These are phyloP conservation scores for Limnephilus lunatus DNA, from an alignment of 2,888 invertebrate genomes.

Conservation along the genomic window DNA sequence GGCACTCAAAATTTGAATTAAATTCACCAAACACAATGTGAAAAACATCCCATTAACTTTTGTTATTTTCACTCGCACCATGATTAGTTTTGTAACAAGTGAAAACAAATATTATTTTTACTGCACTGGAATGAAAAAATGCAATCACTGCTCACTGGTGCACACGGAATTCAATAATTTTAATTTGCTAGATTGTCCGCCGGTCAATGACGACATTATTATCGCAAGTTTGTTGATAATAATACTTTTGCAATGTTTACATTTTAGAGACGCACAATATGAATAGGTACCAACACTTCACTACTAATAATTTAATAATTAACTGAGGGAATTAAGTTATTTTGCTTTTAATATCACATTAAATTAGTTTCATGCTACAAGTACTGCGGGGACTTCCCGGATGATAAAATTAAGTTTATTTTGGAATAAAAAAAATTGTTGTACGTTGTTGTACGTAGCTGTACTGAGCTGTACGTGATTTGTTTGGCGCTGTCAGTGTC, in stretches of 20 bases:
- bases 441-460: too few relatives aligned
- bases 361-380: not conserved
- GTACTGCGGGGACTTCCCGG: not conserved
- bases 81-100: not conserved
- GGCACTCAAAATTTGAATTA: not conserved
- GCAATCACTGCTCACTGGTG: not conserved
- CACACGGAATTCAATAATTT: not conserved
- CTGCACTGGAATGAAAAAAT: not conserved
- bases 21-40: not conserved
- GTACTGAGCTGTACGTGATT: not conserved
- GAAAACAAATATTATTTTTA: not conserved
- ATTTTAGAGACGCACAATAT: not conserved
- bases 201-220: not conserved
- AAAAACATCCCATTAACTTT: not conserved
- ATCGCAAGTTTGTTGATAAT: not conserved
- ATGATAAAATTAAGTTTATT: not conserved
- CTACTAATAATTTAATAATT: not conserved
- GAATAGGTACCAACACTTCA: not conserved
- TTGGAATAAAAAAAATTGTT: not conserved
- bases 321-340: not conserved
- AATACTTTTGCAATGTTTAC: not conserved
- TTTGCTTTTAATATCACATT: not conserved
- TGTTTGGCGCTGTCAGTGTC: slow-evolving; percentile 31
- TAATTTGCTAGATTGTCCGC: not conserved
- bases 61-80: not conserved